A percentile compares a stretch with the other conserved stretches of the same genome.
Conservation (phyloP, 2,113 vertebrate genomes). For the Perca fluviatilis region DNA sequence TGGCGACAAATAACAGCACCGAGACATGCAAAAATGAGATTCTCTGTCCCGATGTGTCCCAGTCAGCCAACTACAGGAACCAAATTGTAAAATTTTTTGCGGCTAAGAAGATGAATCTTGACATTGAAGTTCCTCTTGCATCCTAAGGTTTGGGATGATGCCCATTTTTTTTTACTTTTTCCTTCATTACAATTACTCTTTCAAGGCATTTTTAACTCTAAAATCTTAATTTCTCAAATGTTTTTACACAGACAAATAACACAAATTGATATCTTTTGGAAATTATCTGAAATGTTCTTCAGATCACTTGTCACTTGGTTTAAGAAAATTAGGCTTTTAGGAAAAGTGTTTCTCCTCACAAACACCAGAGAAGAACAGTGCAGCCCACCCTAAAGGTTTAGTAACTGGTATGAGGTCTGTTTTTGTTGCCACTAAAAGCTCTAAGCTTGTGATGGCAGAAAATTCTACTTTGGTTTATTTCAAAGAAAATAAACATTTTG, state of each 20-base stretch:
- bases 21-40: neutral
- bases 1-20: constrained; percentile 11
- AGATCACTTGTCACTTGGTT: too few species aligned
- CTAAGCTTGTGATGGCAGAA: neutral
- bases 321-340: neutral
- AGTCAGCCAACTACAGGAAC: neutral
- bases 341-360: neutral
- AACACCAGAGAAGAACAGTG: neutral
- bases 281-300: too few species aligned
- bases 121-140: neutral
- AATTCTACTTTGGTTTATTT: neutral
- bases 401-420: neutral
- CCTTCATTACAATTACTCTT: neutral
- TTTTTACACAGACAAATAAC: too few species aligned
- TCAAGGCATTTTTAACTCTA: neutral
- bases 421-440: neutral
- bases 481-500: neutral
- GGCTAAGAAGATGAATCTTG: neutral
- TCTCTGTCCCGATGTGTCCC: neutral
- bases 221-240: neutral
- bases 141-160: neutral
- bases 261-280: too few species aligned
- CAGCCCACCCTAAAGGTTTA: neutral
- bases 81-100: neutral
- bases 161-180: neutral